Evolutionary conservation across 2,113 vertebrate species (phyloP), one percentile per base, ranked within the genome.

Genomic region (Raja brachyura): DNA sequence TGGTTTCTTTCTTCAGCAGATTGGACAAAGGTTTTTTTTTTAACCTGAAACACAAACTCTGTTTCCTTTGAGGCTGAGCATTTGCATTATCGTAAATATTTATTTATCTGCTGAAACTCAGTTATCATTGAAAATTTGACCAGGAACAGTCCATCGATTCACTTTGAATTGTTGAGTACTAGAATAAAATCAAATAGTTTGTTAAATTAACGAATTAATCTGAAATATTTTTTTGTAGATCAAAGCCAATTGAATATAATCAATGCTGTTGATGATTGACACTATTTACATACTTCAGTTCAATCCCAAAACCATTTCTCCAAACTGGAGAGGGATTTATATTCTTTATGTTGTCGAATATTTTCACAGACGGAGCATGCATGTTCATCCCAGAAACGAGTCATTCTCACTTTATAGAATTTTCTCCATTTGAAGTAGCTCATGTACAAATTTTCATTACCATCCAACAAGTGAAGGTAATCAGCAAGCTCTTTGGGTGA

Each of bases 251-350:
- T 90, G 63, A 90, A 68, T 68, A 33, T 18, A 1, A 90, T 68
- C 7, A 16, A 90, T 68, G 33, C 68, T 25, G 11, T 14, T 18
- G 59, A 73, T 92, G 9, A 73, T 73, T 68, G 9, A 28, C 33
- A 48, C 25, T 73, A 73, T 48, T 92, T 54, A 92, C 20, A 39
- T 25, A 66, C 16, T n/a, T 90, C 33, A 10, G 48, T 95, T 96
- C 96, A 97, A 94, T 97, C 97, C 98, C 98, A 99, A 96, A 98
- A 99, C 98, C 97, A 99, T 96, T 98, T 99, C 94, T 99, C 97
- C 95, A 99, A 97, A 96, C 96, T 98, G 95, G 97, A 97, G 94
- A 99, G 96, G 2, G 97, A 96, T 93, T 97, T 98, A 96, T 99
- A 99, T 95, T 99, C 98, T 81, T 98, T 97, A 95, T 99, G 98